phyloP scores from a whole-genome alignment of 1,140 invertebrate genomes.

The Plutomurus gul region DNA sequence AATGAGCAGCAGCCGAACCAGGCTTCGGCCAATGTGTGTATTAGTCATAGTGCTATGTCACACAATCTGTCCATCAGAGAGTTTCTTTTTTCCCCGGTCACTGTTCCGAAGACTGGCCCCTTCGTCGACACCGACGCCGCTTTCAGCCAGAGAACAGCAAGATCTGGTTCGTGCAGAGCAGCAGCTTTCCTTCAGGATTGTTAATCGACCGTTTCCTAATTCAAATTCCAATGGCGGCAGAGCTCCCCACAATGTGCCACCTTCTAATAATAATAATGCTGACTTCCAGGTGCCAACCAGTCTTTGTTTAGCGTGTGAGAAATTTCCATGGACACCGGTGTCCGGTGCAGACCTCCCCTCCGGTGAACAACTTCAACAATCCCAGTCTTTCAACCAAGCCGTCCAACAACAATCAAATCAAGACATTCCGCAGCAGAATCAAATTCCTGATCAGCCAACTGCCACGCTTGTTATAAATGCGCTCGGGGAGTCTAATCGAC shows the following conservation, averaged over 20 bases:
- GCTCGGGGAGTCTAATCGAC: background rate
- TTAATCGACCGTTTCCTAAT: background rate
- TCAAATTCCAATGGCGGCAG: background rate
- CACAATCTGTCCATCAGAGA: background rate
- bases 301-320: conserved; percentile 51
- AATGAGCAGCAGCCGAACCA: no score
- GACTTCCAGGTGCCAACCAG: conserved; percentile 45
- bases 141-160: background rate
- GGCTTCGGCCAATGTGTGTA: background rate
- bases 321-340: conserved; percentile 53
- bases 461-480: conserved; percentile 43
- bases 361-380: conserved; percentile 10
- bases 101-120: conserved; percentile 35
- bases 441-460: conserved; percentile 13
- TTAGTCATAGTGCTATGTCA: background rate
- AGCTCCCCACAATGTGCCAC: background rate
- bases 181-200: background rate
- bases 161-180: background rate
- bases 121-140: background rate
- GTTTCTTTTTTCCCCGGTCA: conserved; percentile 37
- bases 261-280: background rate
- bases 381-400: background rate
- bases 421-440: conserved; percentile 1
- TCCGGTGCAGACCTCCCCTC: conserved; percentile 32
- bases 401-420: background rate